phyloP scores from a whole-genome alignment of 2,888 invertebrate genomes.

The Scaptomyza parva region DNA sequence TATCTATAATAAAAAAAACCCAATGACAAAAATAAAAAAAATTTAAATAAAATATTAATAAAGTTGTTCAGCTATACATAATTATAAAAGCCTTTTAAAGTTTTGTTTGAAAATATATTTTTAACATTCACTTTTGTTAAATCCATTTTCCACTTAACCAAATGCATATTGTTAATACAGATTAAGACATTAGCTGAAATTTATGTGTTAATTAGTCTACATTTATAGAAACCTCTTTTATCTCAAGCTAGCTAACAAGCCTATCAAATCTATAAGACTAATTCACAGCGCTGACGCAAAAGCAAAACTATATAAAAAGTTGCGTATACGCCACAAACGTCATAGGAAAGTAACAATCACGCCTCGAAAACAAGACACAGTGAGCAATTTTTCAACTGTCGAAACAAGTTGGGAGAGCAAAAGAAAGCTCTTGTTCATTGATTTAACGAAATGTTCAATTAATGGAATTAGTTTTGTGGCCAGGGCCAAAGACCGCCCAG shows the following conservation, averaged over 20 bases:
- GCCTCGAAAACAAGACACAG: background rate
- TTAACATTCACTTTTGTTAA: background rate
- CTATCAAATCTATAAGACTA: background rate
- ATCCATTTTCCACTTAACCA: background rate
- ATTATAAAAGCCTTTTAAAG: conserved; percentile 10
- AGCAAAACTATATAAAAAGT: conserved; percentile 13
- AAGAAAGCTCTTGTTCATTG: conserved; percentile 48
- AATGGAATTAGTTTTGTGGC: conserved; percentile 47
- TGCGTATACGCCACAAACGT: conserved; percentile 41
- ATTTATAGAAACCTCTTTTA: background rate
- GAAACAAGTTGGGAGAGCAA: conserved; percentile 21
- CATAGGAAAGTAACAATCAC: background rate
- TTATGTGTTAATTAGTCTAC: background rate
- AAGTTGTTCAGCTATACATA: background rate
- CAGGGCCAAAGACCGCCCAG: conserved; percentile 55
- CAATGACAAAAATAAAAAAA: background rate
- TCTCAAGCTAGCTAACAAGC: background rate
- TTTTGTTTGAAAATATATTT: background rate
- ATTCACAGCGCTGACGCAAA: conserved; percentile 9
- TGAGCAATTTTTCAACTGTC: conserved; percentile 13
- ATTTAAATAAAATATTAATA: conserved; percentile 1
- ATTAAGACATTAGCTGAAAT: background rate
- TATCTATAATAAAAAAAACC: background rate
- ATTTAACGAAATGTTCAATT: conserved; percentile 42
- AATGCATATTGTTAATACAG: conserved; percentile 9